Percentiles rank a stretch among this genome's conserved stretches.
phyloP scores from a whole-genome alignment of 2,888 invertebrate species.

The Plebejus argus region DNA sequence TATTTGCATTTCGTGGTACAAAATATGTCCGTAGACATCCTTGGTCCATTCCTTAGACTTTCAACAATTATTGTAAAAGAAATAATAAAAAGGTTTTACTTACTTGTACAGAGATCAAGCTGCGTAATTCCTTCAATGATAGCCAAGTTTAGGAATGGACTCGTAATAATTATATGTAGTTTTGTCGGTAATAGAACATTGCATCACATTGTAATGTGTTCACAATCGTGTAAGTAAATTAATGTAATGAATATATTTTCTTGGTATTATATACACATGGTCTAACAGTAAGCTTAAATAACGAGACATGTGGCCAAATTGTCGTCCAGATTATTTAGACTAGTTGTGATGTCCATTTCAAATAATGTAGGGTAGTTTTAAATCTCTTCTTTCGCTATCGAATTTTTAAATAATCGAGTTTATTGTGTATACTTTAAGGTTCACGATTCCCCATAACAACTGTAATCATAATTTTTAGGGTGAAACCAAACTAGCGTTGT shows the following conservation, averaged over 20 bases:
- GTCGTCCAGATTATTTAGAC: conserved; percentile 64
- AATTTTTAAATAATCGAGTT: conserved; percentile 23
- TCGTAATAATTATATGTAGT: neutral
- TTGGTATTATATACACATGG: conserved; percentile 41
- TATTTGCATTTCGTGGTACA: conserved; percentile 73
- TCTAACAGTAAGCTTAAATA: conserved; percentile 40
- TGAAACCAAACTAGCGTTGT: neutral
- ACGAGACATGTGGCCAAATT: conserved; percentile 75
- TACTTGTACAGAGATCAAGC: neutral
- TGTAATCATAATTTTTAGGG: neutral
- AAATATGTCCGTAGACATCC: conserved; percentile 51
- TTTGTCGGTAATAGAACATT: conserved; percentile 9
- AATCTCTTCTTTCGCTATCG: neutral
- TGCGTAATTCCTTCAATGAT: no score
- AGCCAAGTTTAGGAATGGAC: neutral
- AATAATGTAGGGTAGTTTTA: conserved; percentile 23
- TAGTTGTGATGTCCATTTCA: conserved; percentile 46
- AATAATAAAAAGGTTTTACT: neutral
- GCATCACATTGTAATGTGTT: conserved; percentile 38
- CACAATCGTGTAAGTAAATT: conserved; percentile 30
- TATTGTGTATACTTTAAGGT: conserved; percentile 1
- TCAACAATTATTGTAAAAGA: neutral
- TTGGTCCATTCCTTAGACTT: neutral
- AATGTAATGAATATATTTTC: conserved; percentile 48
- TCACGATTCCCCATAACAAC: neutral